These are phyloP conservation scores for Lithobius niger DNA, from an alignment of 1,140 invertebrate genomes.

Conservation along the genomic window DNA sequence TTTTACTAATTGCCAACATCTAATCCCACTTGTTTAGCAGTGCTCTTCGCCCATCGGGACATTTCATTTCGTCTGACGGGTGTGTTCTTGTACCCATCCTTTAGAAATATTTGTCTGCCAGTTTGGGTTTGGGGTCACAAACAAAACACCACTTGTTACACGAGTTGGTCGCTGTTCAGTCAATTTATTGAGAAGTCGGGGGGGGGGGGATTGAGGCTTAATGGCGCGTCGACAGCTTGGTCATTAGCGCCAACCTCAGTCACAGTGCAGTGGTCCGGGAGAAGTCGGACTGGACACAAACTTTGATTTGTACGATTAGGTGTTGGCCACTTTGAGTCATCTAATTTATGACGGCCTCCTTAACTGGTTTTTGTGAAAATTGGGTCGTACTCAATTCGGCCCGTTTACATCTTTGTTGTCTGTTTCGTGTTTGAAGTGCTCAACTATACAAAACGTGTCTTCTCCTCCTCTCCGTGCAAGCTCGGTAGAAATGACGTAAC, in stretches of 20 bases:
- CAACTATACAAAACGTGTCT: not conserved
- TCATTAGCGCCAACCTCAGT: too few relatives aligned
- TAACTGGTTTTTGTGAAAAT: not conserved
- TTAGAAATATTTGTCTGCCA: not conserved
- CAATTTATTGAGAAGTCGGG: too few relatives aligned
- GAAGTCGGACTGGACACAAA: not conserved
- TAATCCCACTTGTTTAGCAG: too few relatives aligned
- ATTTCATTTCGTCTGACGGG: not conserved
- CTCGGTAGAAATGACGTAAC: not conserved
- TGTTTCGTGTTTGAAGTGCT: not conserved
- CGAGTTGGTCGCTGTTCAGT: not conserved
- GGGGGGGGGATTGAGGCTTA: too few relatives aligned
- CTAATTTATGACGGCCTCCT: not conserved
- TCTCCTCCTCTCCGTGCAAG: not conserved
- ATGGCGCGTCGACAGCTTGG: too few relatives aligned
- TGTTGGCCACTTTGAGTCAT: not conserved
- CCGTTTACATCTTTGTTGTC: not conserved
- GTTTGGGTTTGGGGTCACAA: not conserved
- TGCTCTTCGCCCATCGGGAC: not conserved
- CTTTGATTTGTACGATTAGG: not conserved
- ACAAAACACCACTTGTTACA: not conserved
- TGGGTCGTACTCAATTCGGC: not conserved
- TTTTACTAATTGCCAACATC: too few relatives aligned
- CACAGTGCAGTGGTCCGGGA: too few relatives aligned
- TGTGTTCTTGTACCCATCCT: not conserved